Percentiles rank a stretch among this genome's conserved stretches.
Evolutionary conservation across 2,113 vertebrate genomes (phyloP).

Genomic region (Potamarius usumacintae): DNA sequence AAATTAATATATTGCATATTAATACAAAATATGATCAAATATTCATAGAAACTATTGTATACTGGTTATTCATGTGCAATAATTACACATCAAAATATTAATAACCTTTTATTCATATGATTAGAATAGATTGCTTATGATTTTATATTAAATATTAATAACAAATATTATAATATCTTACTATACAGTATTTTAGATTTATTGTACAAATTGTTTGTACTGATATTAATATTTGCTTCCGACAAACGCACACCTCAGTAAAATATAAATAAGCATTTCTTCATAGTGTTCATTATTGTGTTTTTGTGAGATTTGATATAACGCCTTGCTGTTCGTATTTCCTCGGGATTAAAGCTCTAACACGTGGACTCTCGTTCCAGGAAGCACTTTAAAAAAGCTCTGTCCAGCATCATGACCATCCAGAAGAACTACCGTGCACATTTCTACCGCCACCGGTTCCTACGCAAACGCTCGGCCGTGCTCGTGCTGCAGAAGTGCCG

Average conservation of each 20-base stretch:
- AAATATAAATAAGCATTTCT: background rate
- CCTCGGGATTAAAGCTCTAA: background rate
- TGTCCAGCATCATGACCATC: constrained; percentile 75
- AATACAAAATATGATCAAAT: background rate
- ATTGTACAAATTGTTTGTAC: background rate
- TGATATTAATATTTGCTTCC: background rate
- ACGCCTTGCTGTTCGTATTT: background rate
- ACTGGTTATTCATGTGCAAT: background rate
- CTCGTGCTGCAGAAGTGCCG: constrained; percentile 83
- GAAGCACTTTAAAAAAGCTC: constrained; percentile 80
- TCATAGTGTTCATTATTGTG: too few species aligned
- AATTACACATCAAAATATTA: background rate
- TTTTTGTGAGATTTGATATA: background rate
- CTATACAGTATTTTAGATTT: background rate
- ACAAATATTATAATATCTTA: background rate
- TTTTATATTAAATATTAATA: background rate
- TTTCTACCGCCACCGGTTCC: constrained; percentile 72
- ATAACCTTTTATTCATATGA: background rate
- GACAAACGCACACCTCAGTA: background rate
- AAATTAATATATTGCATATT: background rate
- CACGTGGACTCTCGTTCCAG: constrained; percentile 58
- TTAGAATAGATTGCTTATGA: background rate
- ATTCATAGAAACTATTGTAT: background rate
- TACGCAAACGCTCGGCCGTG: constrained; percentile 69
- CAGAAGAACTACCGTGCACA: constrained; percentile 84